phyloP scores from a whole-genome alignment of 2,797 vertebrate genomes.

The Iguana delicatissima region DNA sequence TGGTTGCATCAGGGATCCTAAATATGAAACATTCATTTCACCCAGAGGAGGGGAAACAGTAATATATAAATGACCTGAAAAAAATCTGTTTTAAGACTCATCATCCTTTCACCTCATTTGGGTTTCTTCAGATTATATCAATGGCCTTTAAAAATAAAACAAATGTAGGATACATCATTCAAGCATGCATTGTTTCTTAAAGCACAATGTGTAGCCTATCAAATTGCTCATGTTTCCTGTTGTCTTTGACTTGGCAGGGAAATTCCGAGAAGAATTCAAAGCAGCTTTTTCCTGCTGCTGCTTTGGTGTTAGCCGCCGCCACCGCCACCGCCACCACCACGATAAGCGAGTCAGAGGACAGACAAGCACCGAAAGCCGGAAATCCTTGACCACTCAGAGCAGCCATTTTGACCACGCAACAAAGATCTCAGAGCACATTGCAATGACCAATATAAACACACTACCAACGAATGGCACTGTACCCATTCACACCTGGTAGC shows the following conservation, averaged over 20 bases:
- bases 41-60: background rate
- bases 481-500: slow-evolving; percentile 63
- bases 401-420: slow-evolving; percentile 91
- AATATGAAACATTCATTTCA: background rate
- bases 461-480: slow-evolving; percentile 73
- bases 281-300: slow-evolving; percentile 92
- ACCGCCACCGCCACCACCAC: slow-evolving; percentile 52
- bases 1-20: background rate
- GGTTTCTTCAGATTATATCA: slow-evolving; percentile 30
- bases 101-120: slow-evolving; percentile 16
- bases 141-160: background rate
- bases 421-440: slow-evolving; percentile 90
- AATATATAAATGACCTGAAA: slow-evolving; percentile 17
- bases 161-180: background rate
- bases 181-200: slow-evolving; percentile 28
- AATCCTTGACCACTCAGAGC: slow-evolving; percentile 94
- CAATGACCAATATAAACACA: slow-evolving; percentile 75
- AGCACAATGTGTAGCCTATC: background rate
- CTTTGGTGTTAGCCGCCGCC: slow-evolving; percentile 72
- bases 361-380: slow-evolving; percentile 90
- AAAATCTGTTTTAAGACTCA: slow-evolving; percentile 19
- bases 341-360: slow-evolving; percentile 81
- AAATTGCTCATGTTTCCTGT: slow-evolving; percentile 52
- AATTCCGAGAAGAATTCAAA: slow-evolving; percentile 97
- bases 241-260: slow-evolving; percentile 83